Evolutionary conservation across 2,113 vertebrate species (phyloP).

Genomic region (Notarius lentiginosus): DNA sequence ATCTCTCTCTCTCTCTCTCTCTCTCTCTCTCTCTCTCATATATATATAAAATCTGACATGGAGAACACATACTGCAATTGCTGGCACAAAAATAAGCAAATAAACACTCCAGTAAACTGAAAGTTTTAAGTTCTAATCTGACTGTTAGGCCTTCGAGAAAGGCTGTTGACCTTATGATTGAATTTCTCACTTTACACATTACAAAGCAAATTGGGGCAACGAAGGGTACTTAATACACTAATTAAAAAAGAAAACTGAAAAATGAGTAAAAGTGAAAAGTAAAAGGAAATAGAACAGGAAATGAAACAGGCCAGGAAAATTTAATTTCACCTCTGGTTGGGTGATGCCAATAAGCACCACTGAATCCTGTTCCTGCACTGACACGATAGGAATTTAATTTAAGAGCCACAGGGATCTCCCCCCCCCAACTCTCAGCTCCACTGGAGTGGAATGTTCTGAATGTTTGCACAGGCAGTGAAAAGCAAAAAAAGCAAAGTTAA

Average conservation of each 20-base stretch:
- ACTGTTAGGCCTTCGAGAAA: not conserved
- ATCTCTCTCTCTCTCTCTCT: too few species aligned
- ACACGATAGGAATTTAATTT: constrained; percentile 57
- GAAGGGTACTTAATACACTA: constrained; percentile 40
- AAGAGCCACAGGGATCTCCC: constrained; percentile 50
- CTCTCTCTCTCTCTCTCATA: rapidly evolving
- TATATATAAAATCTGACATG: not conserved
- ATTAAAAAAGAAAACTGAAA: constrained; percentile 1
- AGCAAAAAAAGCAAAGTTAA: not conserved
- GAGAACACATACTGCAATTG: not conserved
- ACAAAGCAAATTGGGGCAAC: constrained; percentile 41
- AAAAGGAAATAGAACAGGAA: constrained; percentile 36
- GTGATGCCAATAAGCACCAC: constrained; percentile 52
- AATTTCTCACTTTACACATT: not conserved
- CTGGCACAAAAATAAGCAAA: not conserved
- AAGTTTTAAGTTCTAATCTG: not conserved
- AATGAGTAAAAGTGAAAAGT: not conserved
- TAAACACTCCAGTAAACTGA: not conserved
- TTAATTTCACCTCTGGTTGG: constrained; percentile 49
- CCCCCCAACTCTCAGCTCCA: too few species aligned
- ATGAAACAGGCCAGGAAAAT: constrained; percentile 51
- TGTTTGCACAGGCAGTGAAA: constrained; percentile 61
- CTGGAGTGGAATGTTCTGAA: constrained; percentile 37
- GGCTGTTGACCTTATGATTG: not conserved
- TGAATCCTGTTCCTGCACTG: constrained; percentile 53